These are phyloP conservation scores for Corella eumyota DNA, from an alignment of 23 tunicate genomes.

Conservation along the genomic window DNA sequence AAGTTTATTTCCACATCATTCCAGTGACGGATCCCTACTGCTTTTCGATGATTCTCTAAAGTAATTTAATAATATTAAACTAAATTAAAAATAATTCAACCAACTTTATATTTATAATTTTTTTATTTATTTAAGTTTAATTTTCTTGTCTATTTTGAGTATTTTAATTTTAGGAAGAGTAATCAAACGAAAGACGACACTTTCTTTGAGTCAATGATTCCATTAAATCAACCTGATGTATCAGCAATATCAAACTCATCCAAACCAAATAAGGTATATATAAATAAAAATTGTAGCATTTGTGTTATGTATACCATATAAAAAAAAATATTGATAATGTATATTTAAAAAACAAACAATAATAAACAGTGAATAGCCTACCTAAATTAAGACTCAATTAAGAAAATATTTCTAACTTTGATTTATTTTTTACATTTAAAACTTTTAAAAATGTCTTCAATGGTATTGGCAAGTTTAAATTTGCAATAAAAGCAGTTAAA, in stretches of 20 bases:
- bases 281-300: no score
- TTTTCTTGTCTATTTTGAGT: not conserved
- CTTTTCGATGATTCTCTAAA: slow-evolving; percentile 58
- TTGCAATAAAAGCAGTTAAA: not conserved
- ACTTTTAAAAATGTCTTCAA: no score
- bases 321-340: no score
- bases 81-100: not conserved
- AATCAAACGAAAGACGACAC: no score
- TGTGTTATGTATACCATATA: no score
- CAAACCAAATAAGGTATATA: slow-evolving; percentile 12
- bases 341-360: no score
- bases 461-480: no score
- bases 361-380: no score
- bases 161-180: no score
- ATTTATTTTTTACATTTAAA: no score
- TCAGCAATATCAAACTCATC: slow-evolving; percentile 47
- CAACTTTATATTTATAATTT: not conserved
- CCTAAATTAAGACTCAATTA: no score
- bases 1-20: slow-evolving; percentile 15
- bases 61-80: not conserved
- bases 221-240: slow-evolving; percentile 45
- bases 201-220: slow-evolving; percentile 55
- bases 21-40: slow-evolving; percentile 57
- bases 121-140: not conserved
- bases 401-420: no score